Evolutionary conservation across 2,888 invertebrate genomes (phyloP).

Genomic region (Axea sp.): DNA sequence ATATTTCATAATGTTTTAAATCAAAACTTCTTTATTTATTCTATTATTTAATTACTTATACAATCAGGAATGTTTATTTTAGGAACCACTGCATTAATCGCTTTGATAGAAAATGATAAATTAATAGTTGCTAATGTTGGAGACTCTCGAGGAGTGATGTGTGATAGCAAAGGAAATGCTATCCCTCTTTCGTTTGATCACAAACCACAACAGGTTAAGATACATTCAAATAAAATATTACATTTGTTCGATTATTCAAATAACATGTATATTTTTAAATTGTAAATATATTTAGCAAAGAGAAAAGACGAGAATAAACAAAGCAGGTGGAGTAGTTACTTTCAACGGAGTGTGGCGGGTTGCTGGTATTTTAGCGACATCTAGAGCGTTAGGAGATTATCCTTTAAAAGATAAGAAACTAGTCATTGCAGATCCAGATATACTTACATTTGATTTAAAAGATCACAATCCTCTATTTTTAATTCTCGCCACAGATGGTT

Average conservation of each 20-base stretch:
- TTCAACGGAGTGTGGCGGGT: slow-evolving; percentile 98
- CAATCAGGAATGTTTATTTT: slow-evolving; percentile 66
- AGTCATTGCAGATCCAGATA: slow-evolving; percentile 97
- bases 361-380: slow-evolving; percentile 96
- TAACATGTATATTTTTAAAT: no score
- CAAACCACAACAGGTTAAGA: slow-evolving; percentile 93
- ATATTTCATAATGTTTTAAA: background rate
- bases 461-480: slow-evolving; percentile 94
- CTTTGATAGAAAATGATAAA: slow-evolving; percentile 89
- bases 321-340: slow-evolving; percentile 96
- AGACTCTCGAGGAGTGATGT: slow-evolving; percentile 97
- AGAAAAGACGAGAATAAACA: slow-evolving; percentile 94
- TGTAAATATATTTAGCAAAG: slow-evolving; percentile 82
- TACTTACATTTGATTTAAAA: slow-evolving; percentile 92
- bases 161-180: slow-evolving; percentile 92
- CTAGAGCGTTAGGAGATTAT: slow-evolving; percentile 96
- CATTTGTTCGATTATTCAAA: no score
- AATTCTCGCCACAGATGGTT: slow-evolving; percentile 95
- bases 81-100: slow-evolving; percentile 96
- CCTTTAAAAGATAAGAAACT: slow-evolving; percentile 95
- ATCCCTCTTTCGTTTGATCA: slow-evolving; percentile 97
- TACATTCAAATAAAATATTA: background rate
- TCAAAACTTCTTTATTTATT: slow-evolving; percentile 13
- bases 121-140: slow-evolving; percentile 97
- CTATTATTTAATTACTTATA: no score